Conservation (phyloP, 2,113 vertebrate genomes). For the Microcebus tavaratra region DNA sequence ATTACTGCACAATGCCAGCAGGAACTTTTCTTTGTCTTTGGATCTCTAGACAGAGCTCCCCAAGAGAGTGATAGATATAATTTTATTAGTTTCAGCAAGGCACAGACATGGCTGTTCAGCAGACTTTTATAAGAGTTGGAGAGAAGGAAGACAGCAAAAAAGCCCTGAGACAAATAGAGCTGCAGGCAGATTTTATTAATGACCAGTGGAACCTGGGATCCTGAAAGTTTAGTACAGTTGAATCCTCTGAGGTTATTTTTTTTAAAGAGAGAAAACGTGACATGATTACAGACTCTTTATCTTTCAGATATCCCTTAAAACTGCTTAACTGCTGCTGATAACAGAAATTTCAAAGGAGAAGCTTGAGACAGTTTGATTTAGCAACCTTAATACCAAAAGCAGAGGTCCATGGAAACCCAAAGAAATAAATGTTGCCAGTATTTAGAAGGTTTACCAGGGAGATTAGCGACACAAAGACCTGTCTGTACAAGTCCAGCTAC, state of each 20-base stretch:
- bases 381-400: constrained; percentile 29
- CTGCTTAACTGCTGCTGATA: constrained; percentile 22
- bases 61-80: background rate
- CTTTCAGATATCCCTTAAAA: constrained; percentile 18
- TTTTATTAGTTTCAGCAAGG: constrained; percentile 50
- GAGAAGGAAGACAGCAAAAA: background rate
- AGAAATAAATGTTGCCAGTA: background rate
- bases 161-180: constrained; percentile 17
- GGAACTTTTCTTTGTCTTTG: constrained; percentile 8
- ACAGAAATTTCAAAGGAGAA: background rate
- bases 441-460: background rate
- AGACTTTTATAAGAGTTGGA: background rate
- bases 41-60: background rate
- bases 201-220: background rate
- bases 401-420: constrained; percentile 5
- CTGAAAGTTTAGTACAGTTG: background rate
- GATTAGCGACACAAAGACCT: background rate
- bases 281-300: background rate
- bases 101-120: background rate
- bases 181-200: constrained; percentile 46
- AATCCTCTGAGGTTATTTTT: background rate
- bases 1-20: background rate
- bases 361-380: background rate
- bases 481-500: background rate
- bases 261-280: background rate